Percentiles rank a stretch among this genome's conserved stretches.
Evolutionary conservation across 2,113 vertebrate species (phyloP).

Genomic region (Danionella cerebrum): DNA sequence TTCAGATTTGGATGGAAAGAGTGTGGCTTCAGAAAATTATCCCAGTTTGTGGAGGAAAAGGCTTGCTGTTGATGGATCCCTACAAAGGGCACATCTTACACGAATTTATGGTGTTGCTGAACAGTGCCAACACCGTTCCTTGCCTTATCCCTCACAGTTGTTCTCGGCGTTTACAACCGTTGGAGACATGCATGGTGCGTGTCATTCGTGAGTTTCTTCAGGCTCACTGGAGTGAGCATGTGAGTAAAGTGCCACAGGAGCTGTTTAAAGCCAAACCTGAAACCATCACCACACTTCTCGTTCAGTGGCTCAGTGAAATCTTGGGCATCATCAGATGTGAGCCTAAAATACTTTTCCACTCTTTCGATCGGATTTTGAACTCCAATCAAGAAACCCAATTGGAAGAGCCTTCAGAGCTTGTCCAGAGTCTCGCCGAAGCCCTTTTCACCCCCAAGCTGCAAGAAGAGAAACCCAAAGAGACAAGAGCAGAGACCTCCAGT

Average conservation of each 20-base stretch:
- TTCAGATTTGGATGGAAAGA: slow-evolving; percentile 64
- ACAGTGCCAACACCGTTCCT: slow-evolving; percentile 49
- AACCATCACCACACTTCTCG: slow-evolving; percentile 67
- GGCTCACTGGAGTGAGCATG: slow-evolving; percentile 75
- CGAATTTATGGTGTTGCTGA: slow-evolving; percentile 65
- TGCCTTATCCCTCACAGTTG: slow-evolving; percentile 73
- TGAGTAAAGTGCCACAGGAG: slow-evolving; percentile 43
- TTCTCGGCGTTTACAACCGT: slow-evolving; percentile 73
- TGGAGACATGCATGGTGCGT: slow-evolving; percentile 77
- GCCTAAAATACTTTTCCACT: slow-evolving; percentile 67
- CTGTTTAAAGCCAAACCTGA: slow-evolving; percentile 52
- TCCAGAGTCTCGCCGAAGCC: slow-evolving; percentile 60
- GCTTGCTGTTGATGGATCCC: slow-evolving; percentile 76
- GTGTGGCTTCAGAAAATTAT: slow-evolving; percentile 67
- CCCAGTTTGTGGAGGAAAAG: slow-evolving; percentile 49
- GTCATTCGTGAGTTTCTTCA: slow-evolving; percentile 78
- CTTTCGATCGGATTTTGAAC: slow-evolving; percentile 69
- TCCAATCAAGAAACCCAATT: slow-evolving; percentile 56
- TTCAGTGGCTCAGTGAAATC: slow-evolving; percentile 77
- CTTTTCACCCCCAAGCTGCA: slow-evolving; percentile 50
- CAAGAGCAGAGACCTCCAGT: background rate
- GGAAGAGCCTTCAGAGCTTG: slow-evolving; percentile 63
- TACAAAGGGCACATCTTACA: slow-evolving; percentile 70
- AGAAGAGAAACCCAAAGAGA: background rate
- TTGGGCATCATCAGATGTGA: slow-evolving; percentile 60